Evolutionary conservation across 2,888 invertebrate species (phyloP).

Genomic region (Chrysomela aeneicollis): DNA sequence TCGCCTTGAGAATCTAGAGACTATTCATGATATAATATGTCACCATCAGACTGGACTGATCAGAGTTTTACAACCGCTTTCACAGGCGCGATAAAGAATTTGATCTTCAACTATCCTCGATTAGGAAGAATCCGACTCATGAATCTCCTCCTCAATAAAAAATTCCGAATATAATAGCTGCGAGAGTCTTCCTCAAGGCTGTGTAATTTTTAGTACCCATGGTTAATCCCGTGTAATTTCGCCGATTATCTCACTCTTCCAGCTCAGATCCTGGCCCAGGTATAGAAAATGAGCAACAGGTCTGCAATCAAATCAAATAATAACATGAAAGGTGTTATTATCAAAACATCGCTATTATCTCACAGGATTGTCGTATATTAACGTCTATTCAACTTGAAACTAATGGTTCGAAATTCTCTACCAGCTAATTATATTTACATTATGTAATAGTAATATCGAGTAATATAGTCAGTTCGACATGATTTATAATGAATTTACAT

Average conservation of each 20-base stretch:
- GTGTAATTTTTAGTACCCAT: too few species aligned
- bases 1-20: neutral
- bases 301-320: neutral
- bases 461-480: conserved; percentile 19
- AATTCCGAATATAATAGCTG: too few species aligned
- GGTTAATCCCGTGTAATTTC: neutral
- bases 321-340: conserved; percentile 11
- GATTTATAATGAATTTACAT: conserved; percentile 28
- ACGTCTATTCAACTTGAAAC: conserved; percentile 19
- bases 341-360: conserved; percentile 2
- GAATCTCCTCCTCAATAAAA: too few species aligned
- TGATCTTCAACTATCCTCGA: neutral
- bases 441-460: conserved; percentile 27
- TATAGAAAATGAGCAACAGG: neutral
- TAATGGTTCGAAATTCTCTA: conserved; percentile 21
- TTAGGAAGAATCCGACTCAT: too few species aligned
- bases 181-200: too few species aligned
- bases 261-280: neutral
- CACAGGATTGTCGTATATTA: conserved; percentile 12
- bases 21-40: neutral
- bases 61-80: neutral
- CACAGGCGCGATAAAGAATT: neutral
- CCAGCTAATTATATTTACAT: conserved; percentile 27
- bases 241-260: neutral
- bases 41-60: neutral